Conservation (phyloP, 1,140 invertebrate species). For the Sitobion miscanthi region DNA sequence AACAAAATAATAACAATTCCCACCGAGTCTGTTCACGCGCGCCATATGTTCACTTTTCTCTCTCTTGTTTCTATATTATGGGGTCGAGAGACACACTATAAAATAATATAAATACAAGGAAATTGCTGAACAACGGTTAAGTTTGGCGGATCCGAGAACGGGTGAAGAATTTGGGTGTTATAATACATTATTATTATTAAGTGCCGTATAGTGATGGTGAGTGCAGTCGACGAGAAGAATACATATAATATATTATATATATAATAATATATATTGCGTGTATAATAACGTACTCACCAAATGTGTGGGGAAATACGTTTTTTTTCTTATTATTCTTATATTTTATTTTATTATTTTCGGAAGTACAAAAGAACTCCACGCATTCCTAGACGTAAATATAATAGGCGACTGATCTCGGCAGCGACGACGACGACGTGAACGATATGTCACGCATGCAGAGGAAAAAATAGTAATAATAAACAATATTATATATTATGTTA, state of each 20-base stretch:
- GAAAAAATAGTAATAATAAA: background rate
- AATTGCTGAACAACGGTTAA: background rate
- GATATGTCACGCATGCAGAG: background rate
- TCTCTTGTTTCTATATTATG: background rate
- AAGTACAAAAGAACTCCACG: slow-evolving; percentile 48
- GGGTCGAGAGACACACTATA: background rate
- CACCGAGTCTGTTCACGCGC: background rate
- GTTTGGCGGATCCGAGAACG: background rate
- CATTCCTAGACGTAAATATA: slow-evolving; percentile 44
- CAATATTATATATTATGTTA: background rate
- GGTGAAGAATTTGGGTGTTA: background rate
- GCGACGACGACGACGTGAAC: too few relatives aligned
- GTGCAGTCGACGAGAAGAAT: background rate
- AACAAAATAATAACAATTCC: background rate
- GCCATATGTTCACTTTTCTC: slow-evolving; percentile 7
- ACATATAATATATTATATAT: background rate
- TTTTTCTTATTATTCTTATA: background rate
- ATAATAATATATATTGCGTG: background rate
- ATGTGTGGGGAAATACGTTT: background rate
- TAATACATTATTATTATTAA: background rate
- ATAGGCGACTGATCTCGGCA: background rate
- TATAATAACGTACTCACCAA: background rate
- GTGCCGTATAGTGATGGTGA: background rate
- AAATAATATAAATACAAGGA: background rate
- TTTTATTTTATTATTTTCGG: slow-evolving; percentile 28